A percentile compares a stretch with the other conserved stretches of the same genome.
Conservation (phyloP, 2,113 vertebrate genomes). For the Mus spicilegus region DNA sequence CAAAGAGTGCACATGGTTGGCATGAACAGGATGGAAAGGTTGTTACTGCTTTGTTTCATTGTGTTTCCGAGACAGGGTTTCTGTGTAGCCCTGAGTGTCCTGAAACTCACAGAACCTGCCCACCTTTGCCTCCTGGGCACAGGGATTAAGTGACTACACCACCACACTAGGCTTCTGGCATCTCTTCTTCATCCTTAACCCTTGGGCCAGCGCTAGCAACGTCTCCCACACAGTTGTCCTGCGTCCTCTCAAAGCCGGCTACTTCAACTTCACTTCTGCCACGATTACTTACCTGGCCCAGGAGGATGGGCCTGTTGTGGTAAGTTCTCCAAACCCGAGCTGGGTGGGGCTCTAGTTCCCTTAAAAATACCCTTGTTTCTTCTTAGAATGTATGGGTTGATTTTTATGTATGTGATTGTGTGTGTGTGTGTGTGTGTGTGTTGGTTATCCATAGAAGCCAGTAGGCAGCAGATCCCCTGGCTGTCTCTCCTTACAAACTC, state of each 20-base stretch:
- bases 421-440: neutral
- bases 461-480: neutral
- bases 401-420: neutral
- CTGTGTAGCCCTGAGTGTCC: neutral
- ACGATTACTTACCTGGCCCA: slow-evolving; percentile 95
- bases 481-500: neutral
- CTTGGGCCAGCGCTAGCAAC: slow-evolving; percentile 91
- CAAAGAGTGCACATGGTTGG: too few relatives aligned
- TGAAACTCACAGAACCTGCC: neutral
- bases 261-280: slow-evolving; percentile 98
- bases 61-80: neutral
- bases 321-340: slow-evolving; percentile 81
- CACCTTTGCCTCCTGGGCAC: neutral
- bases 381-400: neutral
- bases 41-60: too few relatives aligned
- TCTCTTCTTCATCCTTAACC: slow-evolving; percentile 82
- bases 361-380: neutral
- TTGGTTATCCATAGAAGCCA: neutral
- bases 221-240: slow-evolving; percentile 97
- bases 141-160: neutral
- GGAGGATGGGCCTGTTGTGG: slow-evolving; percentile 95
- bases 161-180: neutral
- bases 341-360: neutral
- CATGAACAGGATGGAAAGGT: too few relatives aligned
- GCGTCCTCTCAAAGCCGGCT: slow-evolving; percentile 96